A percentile compares a stretch with the other conserved stretches of the same genome.
Evolutionary conservation across 1,140 invertebrate genomes (phyloP).

Genomic region (Drosophila truncata): DNA sequence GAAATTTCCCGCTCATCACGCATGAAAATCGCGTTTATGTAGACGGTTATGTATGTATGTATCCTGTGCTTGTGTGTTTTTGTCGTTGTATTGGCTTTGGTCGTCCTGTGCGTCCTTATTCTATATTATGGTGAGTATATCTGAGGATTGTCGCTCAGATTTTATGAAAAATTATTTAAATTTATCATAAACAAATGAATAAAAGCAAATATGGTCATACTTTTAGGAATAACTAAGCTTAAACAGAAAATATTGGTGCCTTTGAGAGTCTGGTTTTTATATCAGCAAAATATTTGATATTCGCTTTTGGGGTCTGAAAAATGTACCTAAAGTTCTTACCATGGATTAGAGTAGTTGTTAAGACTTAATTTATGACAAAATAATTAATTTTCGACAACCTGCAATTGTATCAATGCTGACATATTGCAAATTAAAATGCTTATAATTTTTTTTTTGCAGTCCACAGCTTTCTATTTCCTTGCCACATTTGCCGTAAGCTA

Average conservation of each 20-base stretch:
- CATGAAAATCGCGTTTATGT: constrained; percentile 67
- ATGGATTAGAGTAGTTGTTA: too few relatives aligned
- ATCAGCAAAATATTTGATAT: background rate
- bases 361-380: background rate
- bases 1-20: constrained; percentile 77
- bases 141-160: constrained; percentile 15
- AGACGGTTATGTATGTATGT: constrained; percentile 10
- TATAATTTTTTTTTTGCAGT: background rate
- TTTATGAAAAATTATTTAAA: constrained; percentile 57
- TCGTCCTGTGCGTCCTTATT: constrained; percentile 43
- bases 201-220: background rate
- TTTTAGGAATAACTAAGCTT: background rate
- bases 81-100: constrained; percentile 8
- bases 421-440: background rate
- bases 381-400: background rate
- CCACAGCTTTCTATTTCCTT: constrained; percentile 2
- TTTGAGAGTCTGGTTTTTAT: background rate
- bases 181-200: constrained; percentile 16
- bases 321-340: too few relatives aligned
- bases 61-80: constrained; percentile 18
- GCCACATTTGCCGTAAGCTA: constrained; percentile 35
- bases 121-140: constrained; percentile 14
- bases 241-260: background rate
- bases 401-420: background rate
- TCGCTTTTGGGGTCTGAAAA: too few relatives aligned